Base-by-base conservation (phyloP, 2,113 vertebrate species). In the Herpailurus yagouaroundi region DNA sequence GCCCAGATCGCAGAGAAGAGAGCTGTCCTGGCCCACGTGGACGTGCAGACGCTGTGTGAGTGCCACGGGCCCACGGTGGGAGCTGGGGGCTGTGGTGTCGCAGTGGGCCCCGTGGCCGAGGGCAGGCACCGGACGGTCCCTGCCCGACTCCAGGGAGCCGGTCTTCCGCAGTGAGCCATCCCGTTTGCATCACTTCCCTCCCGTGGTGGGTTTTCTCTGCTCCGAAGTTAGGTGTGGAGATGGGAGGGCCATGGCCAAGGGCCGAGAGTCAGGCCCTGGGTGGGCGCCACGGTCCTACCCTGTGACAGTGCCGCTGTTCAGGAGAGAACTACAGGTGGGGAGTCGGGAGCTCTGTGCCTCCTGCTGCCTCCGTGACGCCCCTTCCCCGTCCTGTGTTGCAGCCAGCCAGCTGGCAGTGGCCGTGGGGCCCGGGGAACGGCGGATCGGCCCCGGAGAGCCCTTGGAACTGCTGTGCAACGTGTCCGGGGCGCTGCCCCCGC, bases 1-100 rank as follows among this genome's bases (percentile, higher is more conserved):
- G 98, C 99, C 97, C 99, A 98, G 97, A 99, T 99, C 0, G 98
- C 99, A 0, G 99, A 99, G 97, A 99, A 99, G 95, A 99, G 98
- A 38, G 98, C 99, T 81, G 98, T 99, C 27, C 98, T 99, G 76
- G 99, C 99, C 48, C 99, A 99, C 7, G 98, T 99, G 96, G 99
- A 98, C 0, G 98, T 99, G 29, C 99, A 98, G 93, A 98, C 99
- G 4, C 90, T 99, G 77, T 99, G 99, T 99, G 91, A 99, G 99
- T 97, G 9, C 71, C 36, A 1, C 7, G 1, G 0, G 2, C 88
- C 84, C 57, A 3, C 8, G 2, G 13, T 29, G 45, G 74, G 33
- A 10, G 29, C 73, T 45, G 36, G 87, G 84, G 66, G 63, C 68
- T 27, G 3, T 0, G 33, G 9, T 0, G 15, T 55, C 52, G 45